Evolutionary conservation across 2,888 invertebrate species (phyloP).

Genomic region (Diarsia brunnea): DNA sequence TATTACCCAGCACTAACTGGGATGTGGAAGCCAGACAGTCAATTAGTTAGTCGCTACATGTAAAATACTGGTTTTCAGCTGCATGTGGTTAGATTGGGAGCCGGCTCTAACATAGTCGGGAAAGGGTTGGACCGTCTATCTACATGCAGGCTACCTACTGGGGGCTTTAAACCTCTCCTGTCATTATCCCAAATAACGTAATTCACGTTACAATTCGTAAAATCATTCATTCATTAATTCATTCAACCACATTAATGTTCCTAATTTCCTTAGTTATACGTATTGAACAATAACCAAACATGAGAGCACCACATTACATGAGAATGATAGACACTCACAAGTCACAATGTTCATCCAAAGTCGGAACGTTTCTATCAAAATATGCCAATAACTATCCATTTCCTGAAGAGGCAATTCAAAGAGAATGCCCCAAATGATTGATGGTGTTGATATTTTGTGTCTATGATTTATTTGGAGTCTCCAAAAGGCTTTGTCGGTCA

Average conservation of each 20-base stretch:
- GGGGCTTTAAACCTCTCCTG: too few relatives aligned
- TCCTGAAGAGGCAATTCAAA: conserved; percentile 39
- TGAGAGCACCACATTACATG: not conserved
- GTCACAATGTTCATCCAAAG: not conserved
- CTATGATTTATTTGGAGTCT: conserved; percentile 15
- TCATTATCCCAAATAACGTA: too few relatives aligned
- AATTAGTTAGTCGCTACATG: too few relatives aligned
- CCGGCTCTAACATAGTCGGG: too few relatives aligned
- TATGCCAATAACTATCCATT: conserved; percentile 41
- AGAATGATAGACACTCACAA: not conserved
- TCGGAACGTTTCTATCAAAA: conserved; percentile 40
- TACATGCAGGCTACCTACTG: not conserved
- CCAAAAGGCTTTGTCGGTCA: conserved; percentile 4
- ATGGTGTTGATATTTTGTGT: conserved; percentile 26
- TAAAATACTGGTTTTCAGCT: too few relatives aligned
- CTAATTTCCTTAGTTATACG: not conserved
- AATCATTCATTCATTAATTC: too few relatives aligned
- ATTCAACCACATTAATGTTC: too few relatives aligned
- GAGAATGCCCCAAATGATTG: conserved; percentile 28
- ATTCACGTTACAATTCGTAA: too few relatives aligned
- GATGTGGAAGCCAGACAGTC: too few relatives aligned
- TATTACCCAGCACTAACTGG: too few relatives aligned
- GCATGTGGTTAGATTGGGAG: too few relatives aligned
- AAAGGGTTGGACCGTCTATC: too few relatives aligned
- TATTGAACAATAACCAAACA: not conserved